Conservation (phyloP, 2,113 vertebrate species). For the Taxidea taxus region DNA sequence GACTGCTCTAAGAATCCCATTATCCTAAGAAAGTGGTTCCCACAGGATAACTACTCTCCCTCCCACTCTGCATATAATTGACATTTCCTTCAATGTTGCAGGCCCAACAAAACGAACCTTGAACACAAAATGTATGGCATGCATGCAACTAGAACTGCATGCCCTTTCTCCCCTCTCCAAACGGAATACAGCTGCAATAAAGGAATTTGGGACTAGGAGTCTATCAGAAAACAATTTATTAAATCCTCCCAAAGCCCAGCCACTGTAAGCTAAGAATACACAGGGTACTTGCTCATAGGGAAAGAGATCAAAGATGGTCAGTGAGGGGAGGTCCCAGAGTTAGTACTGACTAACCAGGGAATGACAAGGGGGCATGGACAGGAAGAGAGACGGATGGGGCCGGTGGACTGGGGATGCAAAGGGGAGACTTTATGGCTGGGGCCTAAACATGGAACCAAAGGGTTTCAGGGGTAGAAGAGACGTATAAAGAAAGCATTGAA, state of each 20-base stretch:
- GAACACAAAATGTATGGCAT: background rate
- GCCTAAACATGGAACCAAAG: background rate
- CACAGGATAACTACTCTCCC: background rate
- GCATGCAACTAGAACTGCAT: background rate
- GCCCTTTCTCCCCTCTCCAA: background rate
- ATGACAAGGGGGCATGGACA: background rate
- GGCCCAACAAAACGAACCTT: background rate
- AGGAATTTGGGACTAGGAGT: background rate
- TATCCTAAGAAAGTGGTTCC: slow-evolving; percentile 36
- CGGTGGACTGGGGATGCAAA: too few relatives aligned
- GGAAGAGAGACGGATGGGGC: background rate
- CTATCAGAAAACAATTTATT: background rate
- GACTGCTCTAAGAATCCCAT: background rate
- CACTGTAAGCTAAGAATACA: background rate
- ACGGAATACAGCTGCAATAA: background rate
- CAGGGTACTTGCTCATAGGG: background rate
- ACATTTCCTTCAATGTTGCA: background rate
- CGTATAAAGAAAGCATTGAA: background rate
- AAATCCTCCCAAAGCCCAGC: background rate
- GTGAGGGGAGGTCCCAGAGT: background rate
- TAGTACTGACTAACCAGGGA: background rate
- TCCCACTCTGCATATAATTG: background rate
- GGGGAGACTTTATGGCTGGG: background rate
- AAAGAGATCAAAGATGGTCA: background rate
- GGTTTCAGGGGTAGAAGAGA: background rate